Conservation (phyloP, 1,140 invertebrate genomes). For the Drosophila pachea region DNA sequence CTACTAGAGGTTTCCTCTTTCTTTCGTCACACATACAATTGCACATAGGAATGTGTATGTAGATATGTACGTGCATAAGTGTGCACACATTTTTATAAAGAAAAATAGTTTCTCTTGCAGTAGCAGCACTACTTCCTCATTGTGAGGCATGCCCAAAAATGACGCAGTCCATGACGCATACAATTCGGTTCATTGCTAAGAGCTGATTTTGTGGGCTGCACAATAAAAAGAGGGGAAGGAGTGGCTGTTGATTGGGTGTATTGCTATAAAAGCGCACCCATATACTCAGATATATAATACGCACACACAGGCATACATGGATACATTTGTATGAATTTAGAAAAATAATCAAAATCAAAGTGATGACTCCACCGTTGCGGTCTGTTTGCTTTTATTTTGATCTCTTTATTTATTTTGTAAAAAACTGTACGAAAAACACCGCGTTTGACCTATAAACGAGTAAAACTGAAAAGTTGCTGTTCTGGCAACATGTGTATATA, state of each 20-base stretch:
- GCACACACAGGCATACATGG: constrained; percentile 18
- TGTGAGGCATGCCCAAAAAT: constrained; percentile 41
- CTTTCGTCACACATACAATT: constrained; percentile 27
- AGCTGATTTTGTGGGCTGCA: constrained; percentile 25
- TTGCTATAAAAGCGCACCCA: constrained; percentile 31
- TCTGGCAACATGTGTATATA: background rate
- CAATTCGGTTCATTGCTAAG: constrained; percentile 27
- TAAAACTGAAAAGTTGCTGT: constrained; percentile 24
- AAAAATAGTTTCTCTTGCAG: constrained; percentile 39
- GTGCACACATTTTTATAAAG: constrained; percentile 19
- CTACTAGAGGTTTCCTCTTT: constrained; percentile 22
- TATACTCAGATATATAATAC: constrained; percentile 8
- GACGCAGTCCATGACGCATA: constrained; percentile 51
- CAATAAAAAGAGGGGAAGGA: constrained; percentile 27
- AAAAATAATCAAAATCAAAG: constrained; percentile 17
- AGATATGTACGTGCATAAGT: background rate
- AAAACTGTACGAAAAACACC: constrained; percentile 50
- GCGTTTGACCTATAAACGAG: constrained; percentile 71
- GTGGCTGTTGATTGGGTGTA: constrained; percentile 16
- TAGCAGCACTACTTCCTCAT: constrained; percentile 42
- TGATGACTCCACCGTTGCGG: constrained; percentile 23
- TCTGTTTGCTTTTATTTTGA: constrained; percentile 25
- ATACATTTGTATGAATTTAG: constrained; percentile 14
- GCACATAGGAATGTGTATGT: constrained; percentile 2
- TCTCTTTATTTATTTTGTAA: constrained; percentile 47